A percentile compares a stretch with the other conserved stretches of the same genome.
phyloP scores from a whole-genome alignment of 2,888 invertebrate species.

The Rotaria socialis region DNA sequence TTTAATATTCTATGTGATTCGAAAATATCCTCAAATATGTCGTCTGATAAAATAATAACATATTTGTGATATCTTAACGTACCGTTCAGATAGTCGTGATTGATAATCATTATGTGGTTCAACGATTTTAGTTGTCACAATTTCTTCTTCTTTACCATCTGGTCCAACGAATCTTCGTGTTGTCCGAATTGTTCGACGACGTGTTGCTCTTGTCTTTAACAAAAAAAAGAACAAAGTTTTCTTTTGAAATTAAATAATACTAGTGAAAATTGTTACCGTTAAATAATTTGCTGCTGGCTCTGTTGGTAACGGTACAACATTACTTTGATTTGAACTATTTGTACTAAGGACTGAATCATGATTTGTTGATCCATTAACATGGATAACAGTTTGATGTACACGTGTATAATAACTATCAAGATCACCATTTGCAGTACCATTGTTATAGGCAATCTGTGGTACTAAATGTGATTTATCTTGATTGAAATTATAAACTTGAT shows the following conservation, averaged over 20 bases:
- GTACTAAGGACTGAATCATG: background rate
- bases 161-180: conserved; percentile 24
- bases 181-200: conserved; percentile 27
- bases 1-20: too few species aligned
- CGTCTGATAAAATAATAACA: too few species aligned
- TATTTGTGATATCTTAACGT: background rate
- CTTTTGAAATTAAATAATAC: too few species aligned
- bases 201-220: conserved; percentile 25
- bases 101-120: conserved; percentile 32
- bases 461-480: background rate
- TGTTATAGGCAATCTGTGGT: background rate
- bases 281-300: background rate
- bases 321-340: conserved; percentile 6
- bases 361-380: background rate
- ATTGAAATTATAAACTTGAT: conserved; percentile 21
- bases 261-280: background rate
- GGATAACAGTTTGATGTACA: background rate
- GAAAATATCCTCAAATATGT: too few species aligned
- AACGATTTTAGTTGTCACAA: conserved; percentile 24
- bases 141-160: conserved; percentile 31
- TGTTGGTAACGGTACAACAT: background rate
- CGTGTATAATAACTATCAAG: background rate
- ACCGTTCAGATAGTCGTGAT: conserved; percentile 27
- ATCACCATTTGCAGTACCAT: background rate
- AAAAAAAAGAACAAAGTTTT: background rate